Evolutionary conservation across 2,113 vertebrate species (phyloP), one percentile per base, ranked within the genome.

Genomic region (Mormyrus lacerda): DNA sequence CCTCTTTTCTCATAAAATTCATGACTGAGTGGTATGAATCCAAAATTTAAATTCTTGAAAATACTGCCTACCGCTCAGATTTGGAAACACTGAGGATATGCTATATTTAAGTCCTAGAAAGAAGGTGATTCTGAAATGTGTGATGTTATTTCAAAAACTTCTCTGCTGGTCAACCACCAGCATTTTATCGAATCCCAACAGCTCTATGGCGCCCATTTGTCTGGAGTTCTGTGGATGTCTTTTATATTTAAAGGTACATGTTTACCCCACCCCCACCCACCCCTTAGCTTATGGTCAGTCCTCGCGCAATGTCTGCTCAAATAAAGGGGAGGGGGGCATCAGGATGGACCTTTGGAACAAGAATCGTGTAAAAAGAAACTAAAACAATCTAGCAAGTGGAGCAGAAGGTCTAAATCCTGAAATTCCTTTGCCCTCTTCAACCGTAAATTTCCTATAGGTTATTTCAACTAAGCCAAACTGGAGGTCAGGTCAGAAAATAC

Each of bases 391-490:
- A 92, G 85, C 88, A 93, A 95, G 88, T 91, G 91, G 92, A 93
- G 93, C 93, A 94, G 93, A 94, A 94, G 92, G 91, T 94, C 89
- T 89, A 93, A 93, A 92, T 90, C 92, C 93, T 93, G 93, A 93
- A 92, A 95, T 95, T 95, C 93, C 94, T 95, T 94, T 94, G 93
- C 92, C 93, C 94, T 93, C 94, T 94, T 93, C 94, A 95, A 95
- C 94, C 93, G 91, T 94, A 95, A 95, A 96, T 94, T 95, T 92
- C 92, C 92, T 92, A 93, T 91, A 91, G 92, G 93, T 94, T 94
- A 93, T 94, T 95, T 93, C 93, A 94, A 92, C 87, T 93, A 85
- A 89, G 55, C 31, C 89, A 69, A 85, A 88, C 48, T 79, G 27
- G 48, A 79, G 44, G 58, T 87, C 47, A 83, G 47, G 45, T 51